phyloP scores from a whole-genome alignment of 2,888 invertebrate species.

The Leptogaster cylindrica region DNA sequence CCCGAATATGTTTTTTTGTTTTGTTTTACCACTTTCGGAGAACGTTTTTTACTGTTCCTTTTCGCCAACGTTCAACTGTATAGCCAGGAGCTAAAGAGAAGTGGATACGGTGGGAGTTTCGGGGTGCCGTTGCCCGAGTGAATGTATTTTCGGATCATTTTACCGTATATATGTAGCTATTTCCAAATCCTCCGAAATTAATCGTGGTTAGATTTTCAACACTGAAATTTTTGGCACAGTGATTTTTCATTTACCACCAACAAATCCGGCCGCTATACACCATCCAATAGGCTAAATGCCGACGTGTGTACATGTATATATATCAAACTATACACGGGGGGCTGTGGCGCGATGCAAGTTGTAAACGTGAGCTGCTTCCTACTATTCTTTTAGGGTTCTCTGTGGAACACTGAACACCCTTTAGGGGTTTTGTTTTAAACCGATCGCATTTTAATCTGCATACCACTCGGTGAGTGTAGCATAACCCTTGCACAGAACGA shows the following conservation, averaged over 20 bases:
- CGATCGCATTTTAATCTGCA: constrained; percentile 46
- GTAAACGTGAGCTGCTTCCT: constrained; percentile 23
- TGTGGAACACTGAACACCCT: constrained; percentile 42
- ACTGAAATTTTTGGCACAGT: constrained; percentile 48
- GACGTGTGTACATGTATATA: not conserved
- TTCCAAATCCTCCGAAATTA: constrained; percentile 48
- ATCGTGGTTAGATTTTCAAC: constrained; percentile 49
- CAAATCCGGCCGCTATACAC: constrained; percentile 10
- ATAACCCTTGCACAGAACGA: not conserved
- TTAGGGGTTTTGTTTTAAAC: constrained; percentile 46
- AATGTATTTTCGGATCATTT: constrained; percentile 25
- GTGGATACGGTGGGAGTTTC: constrained; percentile 7
- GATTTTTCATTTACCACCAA: constrained; percentile 47
- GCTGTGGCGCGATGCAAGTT: constrained; percentile 12
- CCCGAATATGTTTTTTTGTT: no score
- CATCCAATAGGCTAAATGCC: not conserved
- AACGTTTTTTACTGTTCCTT: constrained; percentile 17
- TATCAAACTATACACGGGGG: not conserved
- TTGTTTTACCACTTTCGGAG: constrained; percentile 40
- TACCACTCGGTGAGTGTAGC: constrained; percentile 18
- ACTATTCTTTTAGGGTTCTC: constrained; percentile 26
- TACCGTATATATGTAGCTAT: constrained; percentile 11
- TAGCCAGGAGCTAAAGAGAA: constrained; percentile 26
- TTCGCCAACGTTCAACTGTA: constrained; percentile 4
- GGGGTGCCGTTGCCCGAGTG: not conserved